Evolutionary conservation across 2,113 vertebrate species (phyloP), one percentile per base, ranked within the genome.

Genomic region (Australoheros scitulus): DNA sequence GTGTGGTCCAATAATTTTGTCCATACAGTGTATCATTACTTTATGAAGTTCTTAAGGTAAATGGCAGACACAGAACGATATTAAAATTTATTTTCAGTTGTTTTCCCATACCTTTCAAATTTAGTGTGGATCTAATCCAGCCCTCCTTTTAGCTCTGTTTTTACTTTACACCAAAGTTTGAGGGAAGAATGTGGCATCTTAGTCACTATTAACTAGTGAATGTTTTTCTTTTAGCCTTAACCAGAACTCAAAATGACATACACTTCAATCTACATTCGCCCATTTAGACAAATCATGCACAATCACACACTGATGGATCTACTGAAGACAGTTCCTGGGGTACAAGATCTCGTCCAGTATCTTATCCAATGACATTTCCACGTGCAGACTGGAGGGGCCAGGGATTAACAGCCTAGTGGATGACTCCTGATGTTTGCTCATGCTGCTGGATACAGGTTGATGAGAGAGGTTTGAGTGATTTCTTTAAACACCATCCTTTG

Each of bases 291-390:
- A 68, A 17, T 18, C 63, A 47, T 47, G 64, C 64, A 68, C 1
- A 26, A 17, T 47, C 1, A 17, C 8, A 22, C 38, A 68, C 15
- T 0, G 43, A 43, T 0, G 13, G n/a, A 24, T 24, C 24, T 65
- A 43, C 24, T 0, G 15, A 17, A 10, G 1, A 38, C 14, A 43
- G 38, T 0, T 8, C 38, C 20, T 55, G 18, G 18, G 41, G 41
- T 13, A 13, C 11, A 43, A 11, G 11, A 43, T 43, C 41, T 43
- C 4, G 2, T 43, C 41, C 11, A 43, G 41, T 43, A 43, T 43
- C 11, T 43, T 43, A 3, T 4, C 11, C 41, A 43, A 14, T 4
- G 41, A 43, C 41, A 43, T 1, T 13, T 43, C 41, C 41, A 43
- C 11, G 13, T 43, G 41, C 41, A 43, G 41, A 43, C 6, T 13